Conservation (phyloP, 2,888 invertebrate genomes). For the Eucriotettix oculatus region DNA sequence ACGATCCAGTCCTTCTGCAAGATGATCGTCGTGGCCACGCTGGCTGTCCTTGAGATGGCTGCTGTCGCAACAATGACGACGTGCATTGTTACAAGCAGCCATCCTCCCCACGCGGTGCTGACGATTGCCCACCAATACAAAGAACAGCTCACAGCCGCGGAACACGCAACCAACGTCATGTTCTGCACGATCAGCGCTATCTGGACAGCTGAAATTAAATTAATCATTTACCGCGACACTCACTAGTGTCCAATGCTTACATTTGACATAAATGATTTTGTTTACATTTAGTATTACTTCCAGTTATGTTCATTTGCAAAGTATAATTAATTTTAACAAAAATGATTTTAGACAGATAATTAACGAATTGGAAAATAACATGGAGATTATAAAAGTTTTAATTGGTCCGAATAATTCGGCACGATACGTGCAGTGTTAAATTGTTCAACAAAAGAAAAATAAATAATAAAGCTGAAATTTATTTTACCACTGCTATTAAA, state of each 20-base stretch:
- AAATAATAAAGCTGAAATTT: too few relatives aligned
- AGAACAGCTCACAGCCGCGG: conserved; percentile 19
- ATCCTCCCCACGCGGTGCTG: conserved; percentile 11
- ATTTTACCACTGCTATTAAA: too few relatives aligned
- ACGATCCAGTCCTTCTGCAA: conserved; percentile 32
- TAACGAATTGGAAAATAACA: too few relatives aligned
- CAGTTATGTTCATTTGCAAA: too few relatives aligned
- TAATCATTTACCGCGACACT: conserved; percentile 10
- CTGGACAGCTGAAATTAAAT: conserved; percentile 23
- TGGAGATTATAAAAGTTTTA: too few relatives aligned
- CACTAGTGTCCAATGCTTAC: neutral
- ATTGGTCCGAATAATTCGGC: too few relatives aligned
- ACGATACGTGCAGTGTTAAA: too few relatives aligned
- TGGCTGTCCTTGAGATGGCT: conserved; percentile 24
- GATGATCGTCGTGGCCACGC: conserved; percentile 23
- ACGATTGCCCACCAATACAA: conserved; percentile 12
- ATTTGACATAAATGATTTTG: too few relatives aligned
- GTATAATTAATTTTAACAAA: too few relatives aligned
- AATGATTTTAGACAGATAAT: too few relatives aligned
- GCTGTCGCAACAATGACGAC: conserved; percentile 23
- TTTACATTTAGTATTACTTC: too few relatives aligned
- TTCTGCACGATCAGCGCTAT: conserved; percentile 27
- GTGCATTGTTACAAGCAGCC: conserved; percentile 14
- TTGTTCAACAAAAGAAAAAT: too few relatives aligned
- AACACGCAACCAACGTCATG: conserved; percentile 24